A percentile compares a stretch with the other conserved stretches of the same genome.
These are phyloP conservation scores for Macrobrachium rosenbergii DNA, from an alignment of 1,140 invertebrate species.

Conservation along the genomic window DNA sequence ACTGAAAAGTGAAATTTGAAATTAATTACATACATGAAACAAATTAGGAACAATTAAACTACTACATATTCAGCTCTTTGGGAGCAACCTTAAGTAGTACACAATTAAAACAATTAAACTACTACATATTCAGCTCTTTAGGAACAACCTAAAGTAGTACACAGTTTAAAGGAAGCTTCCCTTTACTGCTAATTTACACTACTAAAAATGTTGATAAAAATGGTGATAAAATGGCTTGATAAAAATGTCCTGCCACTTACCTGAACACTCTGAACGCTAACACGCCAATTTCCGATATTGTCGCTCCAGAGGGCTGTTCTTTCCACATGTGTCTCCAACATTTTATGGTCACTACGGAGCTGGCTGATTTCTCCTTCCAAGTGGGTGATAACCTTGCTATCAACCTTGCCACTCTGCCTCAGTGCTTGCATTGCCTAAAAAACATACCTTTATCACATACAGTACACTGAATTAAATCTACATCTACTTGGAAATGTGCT, in stretches of 20 bases:
- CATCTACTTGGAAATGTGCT: too few relatives aligned
- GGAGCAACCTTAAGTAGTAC: too few relatives aligned
- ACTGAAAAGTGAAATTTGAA: constrained; percentile 2
- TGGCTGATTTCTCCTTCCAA: constrained; percentile 86
- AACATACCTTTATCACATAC: neutral
- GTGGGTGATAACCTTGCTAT: constrained; percentile 81
- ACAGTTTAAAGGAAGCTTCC: too few relatives aligned
- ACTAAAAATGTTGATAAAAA: neutral
- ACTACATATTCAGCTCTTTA: too few relatives aligned
- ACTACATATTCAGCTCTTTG: too few relatives aligned
- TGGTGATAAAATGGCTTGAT: neutral
- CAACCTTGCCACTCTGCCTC: constrained; percentile 81
- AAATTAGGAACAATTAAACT: too few relatives aligned
- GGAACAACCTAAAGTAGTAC: too few relatives aligned
- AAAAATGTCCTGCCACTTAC: neutral
- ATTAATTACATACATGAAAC: too few relatives aligned
- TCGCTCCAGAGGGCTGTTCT: constrained; percentile 90
- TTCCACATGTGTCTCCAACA: constrained; percentile 86
- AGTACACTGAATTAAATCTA: too few relatives aligned
- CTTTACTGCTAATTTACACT: too few relatives aligned
- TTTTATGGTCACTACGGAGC: constrained; percentile 81
- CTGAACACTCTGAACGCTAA: constrained; percentile 76
- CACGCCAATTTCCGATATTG: constrained; percentile 87
- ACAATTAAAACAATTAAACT: too few relatives aligned
- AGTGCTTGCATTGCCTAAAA: constrained; percentile 82